Evolutionary conservation across 2,888 invertebrate genomes (phyloP), one percentile per base, ranked within the genome.

Genomic region (Colostygia pectinataria): DNA sequence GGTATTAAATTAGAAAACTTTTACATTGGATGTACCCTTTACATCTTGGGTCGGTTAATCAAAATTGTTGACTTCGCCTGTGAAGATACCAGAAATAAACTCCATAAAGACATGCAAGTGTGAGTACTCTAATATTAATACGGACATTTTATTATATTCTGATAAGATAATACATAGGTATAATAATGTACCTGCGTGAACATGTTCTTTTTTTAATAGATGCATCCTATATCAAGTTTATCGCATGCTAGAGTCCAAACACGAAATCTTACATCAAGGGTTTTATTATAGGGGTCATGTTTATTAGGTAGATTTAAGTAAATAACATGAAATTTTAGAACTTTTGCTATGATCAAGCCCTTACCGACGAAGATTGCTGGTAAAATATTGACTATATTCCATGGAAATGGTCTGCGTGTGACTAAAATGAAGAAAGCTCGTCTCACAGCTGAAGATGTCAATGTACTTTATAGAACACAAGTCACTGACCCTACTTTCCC

Each of bases 341-440:
- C 96, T 1, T 94, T 96, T 80, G 93, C 93, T 2, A 80, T 98
- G 59, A 87, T 98, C 5, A 97, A 96, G 77, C 95, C 96, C 5
- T 89, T 93, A 49, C 92, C 93, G 5, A 85, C 94, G 13, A 86
- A 92, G 12, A 92, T 93, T 71, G 90, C 94, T 57, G 97, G 97
- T 0, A 93, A 94, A 66, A 94, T 98, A 44, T 67, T 98, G 0
- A 93, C 92, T 39, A 79, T 92, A 14, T 92, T 98, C 8, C 83
- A 92, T 65, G 90, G 93, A 2, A 84, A 91, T 68, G 91, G 92
- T 23, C 91, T 94, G 55, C 86, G 82, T 34, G 77, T 97, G 34
- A 92, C 93, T 18, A 93, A 94, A 68, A 91, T 96, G 65, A 93
- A 94, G 67, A 96, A 96, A 93, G 91, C 94, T 3, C 85, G 85